These are phyloP conservation scores for Drosophila villosipedis DNA, from an alignment of 2,888 invertebrate species.

Conservation along the genomic window DNA sequence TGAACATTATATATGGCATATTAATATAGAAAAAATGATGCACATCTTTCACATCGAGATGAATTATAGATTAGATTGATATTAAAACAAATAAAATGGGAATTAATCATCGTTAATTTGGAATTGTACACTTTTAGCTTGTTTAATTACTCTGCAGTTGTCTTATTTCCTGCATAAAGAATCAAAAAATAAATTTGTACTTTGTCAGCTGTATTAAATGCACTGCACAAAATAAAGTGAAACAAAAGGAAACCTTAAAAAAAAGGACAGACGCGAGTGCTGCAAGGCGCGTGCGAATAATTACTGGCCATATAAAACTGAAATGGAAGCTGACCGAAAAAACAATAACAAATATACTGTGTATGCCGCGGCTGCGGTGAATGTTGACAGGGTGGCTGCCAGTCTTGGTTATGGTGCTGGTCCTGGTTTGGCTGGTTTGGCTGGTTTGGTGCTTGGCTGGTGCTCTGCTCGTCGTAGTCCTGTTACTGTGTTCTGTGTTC, in stretches of 20 bases:
- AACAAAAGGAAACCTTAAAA: constrained; percentile 8
- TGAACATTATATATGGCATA: constrained; percentile 7
- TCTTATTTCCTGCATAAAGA: neutral
- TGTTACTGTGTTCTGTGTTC: neutral
- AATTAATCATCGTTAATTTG: neutral
- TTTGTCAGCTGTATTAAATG: constrained; percentile 42
- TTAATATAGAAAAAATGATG: neutral
- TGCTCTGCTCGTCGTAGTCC: neutral
- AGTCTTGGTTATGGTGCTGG: constrained; percentile 18
- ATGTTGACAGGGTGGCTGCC: constrained; percentile 68
- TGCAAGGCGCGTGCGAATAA: constrained; percentile 76
- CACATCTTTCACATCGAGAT: neutral
- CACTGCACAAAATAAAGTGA: constrained; percentile 38
- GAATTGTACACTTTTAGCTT: neutral
- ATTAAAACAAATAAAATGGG: neutral
- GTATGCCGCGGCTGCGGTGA: constrained; percentile 70
- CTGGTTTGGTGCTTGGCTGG: neutral
- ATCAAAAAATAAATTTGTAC: constrained; percentile 9
- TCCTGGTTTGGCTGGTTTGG: neutral
- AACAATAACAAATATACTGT: constrained; percentile 76
- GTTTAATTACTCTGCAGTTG: neutral
- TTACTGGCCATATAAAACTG: constrained; percentile 76
- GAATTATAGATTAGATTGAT: neutral
- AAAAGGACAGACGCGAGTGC: constrained; percentile 32
- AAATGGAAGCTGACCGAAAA: constrained; percentile 68